Evolutionary conservation across 2,888 invertebrate species (phyloP), one percentile per base, ranked within the genome.

Genomic region (Drosophila incognita): DNA sequence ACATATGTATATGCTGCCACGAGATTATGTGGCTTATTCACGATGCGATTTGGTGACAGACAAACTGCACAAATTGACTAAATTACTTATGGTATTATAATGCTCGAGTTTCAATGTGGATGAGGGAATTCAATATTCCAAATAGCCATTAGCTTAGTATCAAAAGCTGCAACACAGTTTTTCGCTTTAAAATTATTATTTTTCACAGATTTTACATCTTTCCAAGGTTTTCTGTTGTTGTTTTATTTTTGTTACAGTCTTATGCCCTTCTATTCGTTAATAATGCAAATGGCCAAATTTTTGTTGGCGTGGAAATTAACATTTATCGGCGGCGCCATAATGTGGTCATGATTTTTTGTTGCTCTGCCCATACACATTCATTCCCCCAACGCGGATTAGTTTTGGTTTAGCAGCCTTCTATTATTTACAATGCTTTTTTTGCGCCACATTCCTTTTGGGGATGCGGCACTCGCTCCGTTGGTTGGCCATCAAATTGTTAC

Each of bases 221-320:
- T 18, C 2, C 4, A 24, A 21, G 33, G 33, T 18, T 27, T 59
- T 31, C 51, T 53, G 27, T 11, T 21, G 21, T 21, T 7, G 2
- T 13, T 46, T 46, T 7, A 7, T 48, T 8, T 27, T 21, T 24
- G 31, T 18, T 2, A 31, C n/a, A 40, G 52, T 48, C 46, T 57
- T 13, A 21, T 53, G 40, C 8, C 51, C 56, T 53, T 46, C 71
- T 63, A 66, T 75, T 69, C 70, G 61, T 67, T 78, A 81, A 75
- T 82, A 83, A 81, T 83, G 69, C 84, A 81, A 82, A 83, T 81
- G 70, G 72, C 60, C 59, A 68, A 82, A 79, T 81, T 59, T 73
- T 87, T 87, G 82, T 73, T 49, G 69, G 66, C 70, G 57, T 51
- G 64, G 54, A 87, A 86, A 87, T 80, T 77, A 80, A 70, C 71